Evolutionary conservation across 2,113 vertebrate genomes (phyloP).

Genomic region (Bubo scandiacus): DNA sequence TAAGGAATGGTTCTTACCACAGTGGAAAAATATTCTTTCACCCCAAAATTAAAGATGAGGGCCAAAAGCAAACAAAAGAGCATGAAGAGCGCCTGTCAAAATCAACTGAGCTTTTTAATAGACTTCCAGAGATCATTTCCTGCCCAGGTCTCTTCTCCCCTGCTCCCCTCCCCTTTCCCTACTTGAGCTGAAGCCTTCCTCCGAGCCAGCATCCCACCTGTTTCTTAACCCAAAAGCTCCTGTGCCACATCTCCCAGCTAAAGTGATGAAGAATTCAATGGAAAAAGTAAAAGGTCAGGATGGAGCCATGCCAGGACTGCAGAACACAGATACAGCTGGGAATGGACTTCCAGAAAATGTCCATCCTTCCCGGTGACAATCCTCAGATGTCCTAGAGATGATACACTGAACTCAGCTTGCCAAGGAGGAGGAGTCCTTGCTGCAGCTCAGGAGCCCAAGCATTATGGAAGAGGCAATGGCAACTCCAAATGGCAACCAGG

Average conservation of each 20-base stretch:
- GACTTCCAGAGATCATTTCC: background rate
- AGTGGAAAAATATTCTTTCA: background rate
- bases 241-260: constrained; percentile 37
- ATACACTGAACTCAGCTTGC: background rate
- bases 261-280: background rate
- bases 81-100: background rate
- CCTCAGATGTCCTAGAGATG: background rate
- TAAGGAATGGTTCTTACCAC: background rate
- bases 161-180: background rate
- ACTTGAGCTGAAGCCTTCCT: background rate
- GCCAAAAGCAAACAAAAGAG: background rate
- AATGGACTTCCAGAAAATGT: constrained; percentile 25
- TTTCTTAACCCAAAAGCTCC: background rate
- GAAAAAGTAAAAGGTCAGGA: background rate
- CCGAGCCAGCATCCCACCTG: constrained; percentile 28
- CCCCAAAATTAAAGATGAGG: background rate
- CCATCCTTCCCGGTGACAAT: background rate
- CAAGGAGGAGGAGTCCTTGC: background rate
- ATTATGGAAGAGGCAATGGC: background rate
- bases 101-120: background rate
- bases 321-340: background rate
- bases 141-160: background rate
- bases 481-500: background rate
- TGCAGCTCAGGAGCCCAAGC: background rate
- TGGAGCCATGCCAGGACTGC: background rate